Evolutionary conservation across 2,888 invertebrate species (phyloP).

Genomic region (Heliconius cydno): DNA sequence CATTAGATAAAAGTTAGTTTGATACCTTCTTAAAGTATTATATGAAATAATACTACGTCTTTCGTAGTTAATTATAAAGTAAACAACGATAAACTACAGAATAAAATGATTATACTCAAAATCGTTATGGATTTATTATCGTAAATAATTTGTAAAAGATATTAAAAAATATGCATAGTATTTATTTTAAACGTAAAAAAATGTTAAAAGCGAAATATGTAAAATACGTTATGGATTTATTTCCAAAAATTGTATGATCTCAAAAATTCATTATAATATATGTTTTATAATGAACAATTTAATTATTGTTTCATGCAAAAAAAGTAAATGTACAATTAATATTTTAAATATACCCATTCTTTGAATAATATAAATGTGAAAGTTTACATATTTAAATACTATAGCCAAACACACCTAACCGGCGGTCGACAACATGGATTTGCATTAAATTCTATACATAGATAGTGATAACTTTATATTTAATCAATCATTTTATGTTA

Average conservation of each 20-base stretch:
- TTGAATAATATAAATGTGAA: neutral
- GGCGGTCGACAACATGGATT: neutral
- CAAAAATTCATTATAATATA: no score
- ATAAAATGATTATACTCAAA: neutral
- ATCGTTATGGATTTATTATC: no score
- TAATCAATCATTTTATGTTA: neutral
- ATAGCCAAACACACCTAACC: neutral
- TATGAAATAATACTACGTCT: neutral
- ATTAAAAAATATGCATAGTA: no score
- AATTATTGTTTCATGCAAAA: neutral
- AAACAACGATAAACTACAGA: neutral
- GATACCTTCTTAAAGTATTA: conserved; percentile 31
- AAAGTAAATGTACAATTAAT: neutral
- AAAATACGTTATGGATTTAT: no score
- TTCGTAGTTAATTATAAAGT: neutral
- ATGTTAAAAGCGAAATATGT: no score
- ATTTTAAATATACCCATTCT: neutral
- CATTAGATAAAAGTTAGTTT: conserved; percentile 52
- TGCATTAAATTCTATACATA: neutral
- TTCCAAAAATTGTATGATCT: no score
- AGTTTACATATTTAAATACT: neutral
- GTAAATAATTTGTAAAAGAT: no score
- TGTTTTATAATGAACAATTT: neutral
- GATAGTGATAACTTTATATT: neutral
- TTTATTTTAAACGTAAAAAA: no score